Conservation (phyloP, 2,113 vertebrate genomes). For the Albula glossodonta region DNA sequence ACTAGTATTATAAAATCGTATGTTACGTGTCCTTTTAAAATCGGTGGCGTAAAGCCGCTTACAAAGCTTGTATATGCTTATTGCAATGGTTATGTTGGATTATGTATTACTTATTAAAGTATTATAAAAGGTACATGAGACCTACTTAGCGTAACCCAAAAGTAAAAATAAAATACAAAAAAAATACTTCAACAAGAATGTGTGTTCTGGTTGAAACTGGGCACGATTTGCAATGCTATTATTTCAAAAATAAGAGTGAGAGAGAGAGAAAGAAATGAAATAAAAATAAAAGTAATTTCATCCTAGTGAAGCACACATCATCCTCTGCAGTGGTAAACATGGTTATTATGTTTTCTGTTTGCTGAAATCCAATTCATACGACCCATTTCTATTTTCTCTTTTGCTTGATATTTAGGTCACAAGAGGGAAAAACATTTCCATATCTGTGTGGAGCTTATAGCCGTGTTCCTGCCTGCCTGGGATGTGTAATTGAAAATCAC, state of each 20-base stretch:
- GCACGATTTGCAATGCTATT: background rate
- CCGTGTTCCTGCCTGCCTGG: background rate
- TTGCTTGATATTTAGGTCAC: constrained; percentile 7
- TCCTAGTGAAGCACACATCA: background rate
- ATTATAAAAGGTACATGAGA: background rate
- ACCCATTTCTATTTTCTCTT: background rate
- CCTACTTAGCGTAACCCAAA: background rate
- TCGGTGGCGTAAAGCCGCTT: too few relatives aligned
- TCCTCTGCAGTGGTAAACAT: background rate
- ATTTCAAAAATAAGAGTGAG: background rate
- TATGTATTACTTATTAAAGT: background rate
- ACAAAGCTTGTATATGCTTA: too few relatives aligned
- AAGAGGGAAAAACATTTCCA: background rate
- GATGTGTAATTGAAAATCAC: constrained; percentile 28
- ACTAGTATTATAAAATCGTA: too few relatives aligned
- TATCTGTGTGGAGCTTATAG: background rate
- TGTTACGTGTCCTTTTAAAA: too few relatives aligned
- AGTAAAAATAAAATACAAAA: background rate
- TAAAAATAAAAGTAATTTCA: background rate
- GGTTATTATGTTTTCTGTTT: background rate
- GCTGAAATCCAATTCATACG: too few relatives aligned
- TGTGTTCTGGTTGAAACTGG: background rate
- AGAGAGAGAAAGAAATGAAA: background rate
- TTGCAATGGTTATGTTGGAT: too few relatives aligned
- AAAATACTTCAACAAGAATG: background rate